phyloP scores from a whole-genome alignment of 1,140 invertebrate genomes.

The Aphidius ervi region DNA sequence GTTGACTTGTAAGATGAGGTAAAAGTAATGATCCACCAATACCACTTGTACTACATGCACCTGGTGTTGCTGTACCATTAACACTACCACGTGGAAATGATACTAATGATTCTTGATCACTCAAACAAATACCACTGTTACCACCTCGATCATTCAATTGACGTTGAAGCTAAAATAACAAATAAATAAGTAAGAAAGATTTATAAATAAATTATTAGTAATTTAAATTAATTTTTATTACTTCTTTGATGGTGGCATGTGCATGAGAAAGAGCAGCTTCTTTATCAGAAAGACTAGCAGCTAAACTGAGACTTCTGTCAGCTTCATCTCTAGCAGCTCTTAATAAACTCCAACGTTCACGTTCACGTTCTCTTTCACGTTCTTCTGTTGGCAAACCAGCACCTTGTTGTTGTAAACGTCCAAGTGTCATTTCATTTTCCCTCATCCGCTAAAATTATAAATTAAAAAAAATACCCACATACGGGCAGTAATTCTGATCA shows the following conservation, averaged over 20 bases:
- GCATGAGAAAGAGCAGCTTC: constrained; percentile 81
- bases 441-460: constrained; percentile 63
- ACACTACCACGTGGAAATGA: constrained; percentile 49
- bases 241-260: constrained; percentile 77
- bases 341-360: constrained; percentile 82
- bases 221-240: constrained; percentile 36
- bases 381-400: constrained; percentile 53
- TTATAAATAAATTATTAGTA: neutral
- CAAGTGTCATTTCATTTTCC: constrained; percentile 69
- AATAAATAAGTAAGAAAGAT: neutral
- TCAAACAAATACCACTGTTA: constrained; percentile 58
- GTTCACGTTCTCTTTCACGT: constrained; percentile 73
- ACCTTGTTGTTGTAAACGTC: constrained; percentile 54
- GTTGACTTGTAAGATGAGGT: constrained; percentile 43
- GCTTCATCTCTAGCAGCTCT: constrained; percentile 85
- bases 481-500: constrained; percentile 49
- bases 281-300: constrained; percentile 78
- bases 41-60: constrained; percentile 52
- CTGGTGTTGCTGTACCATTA: constrained; percentile 60
- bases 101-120: constrained; percentile 52
- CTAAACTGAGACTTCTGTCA: constrained; percentile 78
- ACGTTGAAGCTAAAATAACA: constrained; percentile 49
- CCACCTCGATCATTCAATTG: constrained; percentile 53
- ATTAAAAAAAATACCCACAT: constrained; percentile 56
- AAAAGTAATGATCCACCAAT: constrained; percentile 46